These are phyloP conservation scores for Hassar affinis DNA, from an alignment of 2,113 vertebrate species.

Conservation along the genomic window DNA sequence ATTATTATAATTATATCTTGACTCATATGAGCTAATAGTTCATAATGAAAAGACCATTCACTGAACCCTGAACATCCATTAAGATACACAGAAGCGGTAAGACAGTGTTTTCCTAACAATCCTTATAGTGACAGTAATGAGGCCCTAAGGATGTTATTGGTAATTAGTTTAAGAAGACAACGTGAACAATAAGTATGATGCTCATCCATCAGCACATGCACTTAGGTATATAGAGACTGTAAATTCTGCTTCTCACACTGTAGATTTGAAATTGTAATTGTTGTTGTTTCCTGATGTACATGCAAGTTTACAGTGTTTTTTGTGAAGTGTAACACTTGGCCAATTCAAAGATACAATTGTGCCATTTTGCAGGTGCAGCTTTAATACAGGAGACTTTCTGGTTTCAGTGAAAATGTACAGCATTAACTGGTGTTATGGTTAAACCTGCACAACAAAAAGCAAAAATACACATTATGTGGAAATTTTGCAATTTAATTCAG, in stretches of 20 bases:
- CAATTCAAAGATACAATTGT: neutral
- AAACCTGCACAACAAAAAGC: neutral
- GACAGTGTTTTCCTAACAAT: neutral
- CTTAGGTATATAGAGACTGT: neutral
- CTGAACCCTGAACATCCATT: neutral
- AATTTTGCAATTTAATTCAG: neutral
- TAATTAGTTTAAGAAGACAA: neutral
- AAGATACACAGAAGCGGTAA: neutral
- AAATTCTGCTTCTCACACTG: neutral
- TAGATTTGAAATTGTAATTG: too few relatives aligned
- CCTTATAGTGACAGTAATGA: neutral
- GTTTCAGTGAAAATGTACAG: neutral
- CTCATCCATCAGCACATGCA: neutral
- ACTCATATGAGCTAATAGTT: neutral
- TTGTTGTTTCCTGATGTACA: neutral
- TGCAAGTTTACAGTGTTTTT: neutral
- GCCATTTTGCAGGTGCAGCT: neutral
- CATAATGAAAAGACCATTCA: neutral
- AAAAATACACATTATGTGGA: neutral
- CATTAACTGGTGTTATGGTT: neutral
- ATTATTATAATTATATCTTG: neutral
- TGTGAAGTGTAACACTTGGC: neutral
- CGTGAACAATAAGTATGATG: neutral
- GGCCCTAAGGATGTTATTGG: neutral
- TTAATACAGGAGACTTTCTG: neutral